A percentile compares a stretch with the other conserved stretches of the same genome.
Evolutionary conservation across 64 coral and sea anemone species (phyloP).

Genomic region (Exaiptasia diaphana): DNA sequence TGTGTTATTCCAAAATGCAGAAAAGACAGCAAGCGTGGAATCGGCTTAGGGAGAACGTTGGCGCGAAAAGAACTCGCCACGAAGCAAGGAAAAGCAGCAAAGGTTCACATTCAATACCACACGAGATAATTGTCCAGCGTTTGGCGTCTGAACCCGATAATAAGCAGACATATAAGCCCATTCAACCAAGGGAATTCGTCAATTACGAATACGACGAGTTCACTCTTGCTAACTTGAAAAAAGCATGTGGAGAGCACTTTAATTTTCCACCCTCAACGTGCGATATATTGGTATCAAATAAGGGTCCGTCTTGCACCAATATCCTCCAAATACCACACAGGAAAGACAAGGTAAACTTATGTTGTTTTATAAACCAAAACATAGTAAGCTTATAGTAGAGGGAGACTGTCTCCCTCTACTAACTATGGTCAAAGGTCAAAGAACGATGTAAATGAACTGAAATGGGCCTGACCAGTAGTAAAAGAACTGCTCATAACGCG

Average conservation of each 20-base stretch:
- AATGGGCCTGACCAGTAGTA: no score
- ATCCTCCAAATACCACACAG: conserved; percentile 43
- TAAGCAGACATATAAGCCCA: conserved; percentile 61
- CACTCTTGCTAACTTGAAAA: conserved; percentile 41
- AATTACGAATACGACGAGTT: conserved; percentile 27
- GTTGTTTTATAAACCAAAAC: background rate
- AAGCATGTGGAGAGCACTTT: conserved; percentile 27
- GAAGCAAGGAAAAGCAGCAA: conserved; percentile 32
- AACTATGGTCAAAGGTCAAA: no score
- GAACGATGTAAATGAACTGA: no score
- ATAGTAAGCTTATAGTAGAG: background rate
- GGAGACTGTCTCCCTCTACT: no score
- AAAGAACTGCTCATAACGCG: no score
- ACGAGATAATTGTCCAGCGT: conserved; percentile 66
- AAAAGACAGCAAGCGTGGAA: conserved; percentile 30
- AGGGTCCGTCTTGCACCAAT: conserved; percentile 34
- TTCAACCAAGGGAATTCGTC: conserved; percentile 47
- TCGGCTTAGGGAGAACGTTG: conserved; percentile 23
- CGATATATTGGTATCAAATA: conserved; percentile 68
- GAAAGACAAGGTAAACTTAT: conserved; percentile 63
- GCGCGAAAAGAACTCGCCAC: conserved; percentile 1
- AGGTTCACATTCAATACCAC: conserved; percentile 21
- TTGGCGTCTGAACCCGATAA: conserved; percentile 69
- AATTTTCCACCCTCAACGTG: conserved; percentile 26
- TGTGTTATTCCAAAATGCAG: no score